Evolutionary conservation across 2,113 vertebrate species (phyloP).

Genomic region (Orthonyx spaldingii): DNA sequence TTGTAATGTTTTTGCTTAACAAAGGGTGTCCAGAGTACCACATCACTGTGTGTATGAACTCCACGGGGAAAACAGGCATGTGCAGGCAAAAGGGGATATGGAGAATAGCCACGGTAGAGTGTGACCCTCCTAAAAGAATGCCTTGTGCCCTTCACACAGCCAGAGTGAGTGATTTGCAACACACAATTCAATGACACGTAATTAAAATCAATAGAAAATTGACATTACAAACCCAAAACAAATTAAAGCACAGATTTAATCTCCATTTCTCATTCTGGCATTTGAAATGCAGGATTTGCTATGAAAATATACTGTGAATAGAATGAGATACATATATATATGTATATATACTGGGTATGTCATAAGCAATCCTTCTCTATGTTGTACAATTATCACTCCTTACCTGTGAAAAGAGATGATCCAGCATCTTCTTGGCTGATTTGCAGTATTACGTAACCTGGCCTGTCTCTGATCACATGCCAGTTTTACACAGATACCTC

Average conservation of each 20-base stretch:
- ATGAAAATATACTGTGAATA: not conserved
- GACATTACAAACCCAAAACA: constrained; percentile 11
- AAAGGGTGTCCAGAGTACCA: not conserved
- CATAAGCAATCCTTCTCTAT: not conserved
- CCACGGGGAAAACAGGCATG: not conserved
- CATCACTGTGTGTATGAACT: not conserved
- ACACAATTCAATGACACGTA: not conserved
- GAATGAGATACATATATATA: not conserved
- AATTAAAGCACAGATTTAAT: constrained; percentile 44
- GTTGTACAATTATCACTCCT: not conserved
- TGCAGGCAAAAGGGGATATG: not conserved
- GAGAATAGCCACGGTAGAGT: not conserved
- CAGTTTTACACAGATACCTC: not conserved
- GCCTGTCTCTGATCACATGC: not conserved
- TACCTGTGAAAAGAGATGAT: not conserved
- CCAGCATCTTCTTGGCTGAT: not conserved
- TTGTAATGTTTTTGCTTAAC: not conserved
- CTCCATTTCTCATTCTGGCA: constrained; percentile 5
- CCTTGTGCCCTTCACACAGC: not conserved
- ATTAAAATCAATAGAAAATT: constrained; percentile 48
- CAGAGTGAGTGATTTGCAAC: not conserved
- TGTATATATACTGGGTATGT: not conserved
- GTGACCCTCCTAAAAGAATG: not conserved
- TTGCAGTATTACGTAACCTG: not conserved
- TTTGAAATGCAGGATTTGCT: not conserved